Evolutionary conservation across 1,140 invertebrate genomes (phyloP), one percentile per base, ranked within the genome.

Genomic region (Helicoverpa armigera): DNA sequence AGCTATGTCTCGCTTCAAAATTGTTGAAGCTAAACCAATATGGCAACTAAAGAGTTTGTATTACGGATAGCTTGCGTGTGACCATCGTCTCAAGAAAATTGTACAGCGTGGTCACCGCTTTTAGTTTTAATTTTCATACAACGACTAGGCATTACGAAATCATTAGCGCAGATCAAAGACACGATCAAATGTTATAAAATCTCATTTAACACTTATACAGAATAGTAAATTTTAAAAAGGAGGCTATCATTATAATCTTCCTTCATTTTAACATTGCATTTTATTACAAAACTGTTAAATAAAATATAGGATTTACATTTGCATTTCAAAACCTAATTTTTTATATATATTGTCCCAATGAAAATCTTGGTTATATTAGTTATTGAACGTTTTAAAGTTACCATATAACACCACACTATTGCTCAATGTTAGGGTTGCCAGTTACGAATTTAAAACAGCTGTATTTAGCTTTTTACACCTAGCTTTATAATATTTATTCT

Each of bases 401-500:
- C 58, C 58, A 31, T 61, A 61, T 14, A 29, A 61, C 58, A 61
- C 58, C 23, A 61, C 56, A 23, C 29, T 61, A 31, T 61, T 61
- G 58, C 58, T 61, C 58, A 61, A 61, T 12, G 23, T 29, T 29
- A 61, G 58, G 58, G 58, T 61, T 61, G 58, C 58, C 29, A 61
- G 58, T 13, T 43, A 43, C 35, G 35, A 43, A 43, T 43, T 61
- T 31, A 29, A 14, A 61, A 12, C 58, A 29, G 58, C 58, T 61
- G 29, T 61, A 31, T 61, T 61, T 61, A 61, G 23, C 58, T 29
- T 61, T 60, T 61, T 61, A 13, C 29, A 61, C 58, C 58, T 23
- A 61, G 58, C 23, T 31, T 60, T 43, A 43, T 43, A 61, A 61
- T 61, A 61, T 61, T 61, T 61, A 31, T 31, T 31, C 58, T 61